These are phyloP conservation scores for Dasyurus viverrinus DNA, from an alignment of 2,113 vertebrate species.

Conservation along the genomic window DNA sequence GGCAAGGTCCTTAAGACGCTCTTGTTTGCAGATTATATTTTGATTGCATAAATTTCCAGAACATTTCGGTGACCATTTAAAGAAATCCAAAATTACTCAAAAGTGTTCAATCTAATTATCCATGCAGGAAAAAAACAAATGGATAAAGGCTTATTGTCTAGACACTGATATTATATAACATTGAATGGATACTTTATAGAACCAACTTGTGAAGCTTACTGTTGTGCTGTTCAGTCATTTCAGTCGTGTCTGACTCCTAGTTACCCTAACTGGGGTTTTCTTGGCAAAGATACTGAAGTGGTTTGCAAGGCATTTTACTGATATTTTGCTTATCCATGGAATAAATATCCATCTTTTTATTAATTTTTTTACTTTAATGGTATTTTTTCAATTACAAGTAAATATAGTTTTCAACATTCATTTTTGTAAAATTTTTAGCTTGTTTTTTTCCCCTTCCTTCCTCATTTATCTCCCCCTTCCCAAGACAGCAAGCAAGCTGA, in stretches of 20 bases:
- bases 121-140: not conserved
- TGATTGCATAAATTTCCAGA: not conserved
- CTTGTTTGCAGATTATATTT: not conserved
- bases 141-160: not conserved
- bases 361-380: no score
- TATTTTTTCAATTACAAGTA: no score
- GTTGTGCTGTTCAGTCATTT: not conserved
- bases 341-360: not conserved
- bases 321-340: not conserved
- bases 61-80: not conserved
- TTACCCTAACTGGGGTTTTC: not conserved
- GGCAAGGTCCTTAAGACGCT: not conserved
- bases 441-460: no score
- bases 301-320: not conserved
- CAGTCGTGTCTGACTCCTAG: not conserved
- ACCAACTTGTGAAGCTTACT: not conserved
- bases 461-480: no score
- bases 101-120: not conserved
- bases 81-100: not conserved
- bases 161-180: not conserved
- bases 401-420: no score
- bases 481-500: no score
- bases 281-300: not conserved
- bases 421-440: no score
- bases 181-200: not conserved